These are phyloP conservation scores for Plestiodon gilberti DNA, from an alignment of 2,113 vertebrate species.

Conservation along the genomic window DNA sequence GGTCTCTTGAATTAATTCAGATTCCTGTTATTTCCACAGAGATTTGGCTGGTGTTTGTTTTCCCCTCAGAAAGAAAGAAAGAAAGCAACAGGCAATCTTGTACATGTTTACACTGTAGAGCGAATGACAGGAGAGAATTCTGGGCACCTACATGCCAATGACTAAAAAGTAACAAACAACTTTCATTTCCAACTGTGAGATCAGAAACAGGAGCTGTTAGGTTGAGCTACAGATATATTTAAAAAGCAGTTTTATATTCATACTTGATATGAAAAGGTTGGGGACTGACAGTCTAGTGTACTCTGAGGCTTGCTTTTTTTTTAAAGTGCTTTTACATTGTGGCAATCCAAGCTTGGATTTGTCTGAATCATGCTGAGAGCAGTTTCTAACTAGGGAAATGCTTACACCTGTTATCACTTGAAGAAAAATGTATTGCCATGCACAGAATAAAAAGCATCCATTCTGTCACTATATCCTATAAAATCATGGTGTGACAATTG, in stretches of 20 bases:
- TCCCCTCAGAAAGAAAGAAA: constrained; percentile 6
- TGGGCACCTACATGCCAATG: neutral
- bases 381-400: constrained; percentile 23
- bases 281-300: neutral
- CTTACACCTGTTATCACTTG: constrained; percentile 4
- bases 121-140: neutral
- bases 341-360: accelerated
- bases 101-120: constrained; percentile 7
- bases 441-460: constrained; percentile 45
- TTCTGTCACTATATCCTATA: constrained; percentile 39
- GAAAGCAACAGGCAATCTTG: neutral
- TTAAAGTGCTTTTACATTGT: neutral
- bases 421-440: constrained; percentile 40
- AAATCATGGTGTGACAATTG: constrained; percentile 32
- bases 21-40: neutral
- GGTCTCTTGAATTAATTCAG: constrained; percentile 2
- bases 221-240: neutral
- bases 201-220: neutral
- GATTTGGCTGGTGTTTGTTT: neutral
- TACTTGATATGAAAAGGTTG: neutral
- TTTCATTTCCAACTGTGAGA: neutral
- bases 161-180: constrained; percentile 22
- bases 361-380: constrained; percentile 5
- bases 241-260: neutral
- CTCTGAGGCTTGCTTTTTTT: accelerated